These are phyloP conservation scores for Tetrax tetrax DNA, from an alignment of 2,113 vertebrate species.

Conservation along the genomic window DNA sequence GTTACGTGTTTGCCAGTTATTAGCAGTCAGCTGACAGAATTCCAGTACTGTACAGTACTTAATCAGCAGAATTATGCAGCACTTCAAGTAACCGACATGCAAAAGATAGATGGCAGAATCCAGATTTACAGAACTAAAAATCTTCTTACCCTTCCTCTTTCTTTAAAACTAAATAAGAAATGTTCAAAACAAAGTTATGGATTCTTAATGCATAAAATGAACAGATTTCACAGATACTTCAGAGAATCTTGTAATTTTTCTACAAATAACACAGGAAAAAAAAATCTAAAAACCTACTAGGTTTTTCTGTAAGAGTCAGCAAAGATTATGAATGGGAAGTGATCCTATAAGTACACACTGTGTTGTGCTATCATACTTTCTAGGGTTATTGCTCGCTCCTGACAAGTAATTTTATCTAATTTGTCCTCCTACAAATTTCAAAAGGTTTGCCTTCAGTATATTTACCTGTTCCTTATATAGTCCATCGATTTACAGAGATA, in stretches of 20 bases:
- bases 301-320: neutral
- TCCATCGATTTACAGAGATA: neutral
- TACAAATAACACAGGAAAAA: neutral
- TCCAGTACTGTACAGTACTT: neutral
- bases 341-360: neutral
- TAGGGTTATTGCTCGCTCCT: neutral
- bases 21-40: neutral
- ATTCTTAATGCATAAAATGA: neutral
- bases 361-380: neutral
- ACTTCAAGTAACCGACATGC: neutral
- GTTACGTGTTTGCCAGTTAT: neutral
- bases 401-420: neutral
- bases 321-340: neutral
- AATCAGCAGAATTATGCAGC: neutral
- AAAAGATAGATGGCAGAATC: neutral
- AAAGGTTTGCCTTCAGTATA: neutral
- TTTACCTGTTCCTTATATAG: neutral
- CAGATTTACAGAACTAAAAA: neutral
- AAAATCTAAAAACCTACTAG: neutral
- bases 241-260: neutral
- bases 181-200: neutral
- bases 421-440: neutral
- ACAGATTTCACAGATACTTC: neutral
- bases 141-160: neutral
- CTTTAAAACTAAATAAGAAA: neutral